Conservation (phyloP, 2,888 invertebrate genomes). For the Cyclophora albipunctata region DNA sequence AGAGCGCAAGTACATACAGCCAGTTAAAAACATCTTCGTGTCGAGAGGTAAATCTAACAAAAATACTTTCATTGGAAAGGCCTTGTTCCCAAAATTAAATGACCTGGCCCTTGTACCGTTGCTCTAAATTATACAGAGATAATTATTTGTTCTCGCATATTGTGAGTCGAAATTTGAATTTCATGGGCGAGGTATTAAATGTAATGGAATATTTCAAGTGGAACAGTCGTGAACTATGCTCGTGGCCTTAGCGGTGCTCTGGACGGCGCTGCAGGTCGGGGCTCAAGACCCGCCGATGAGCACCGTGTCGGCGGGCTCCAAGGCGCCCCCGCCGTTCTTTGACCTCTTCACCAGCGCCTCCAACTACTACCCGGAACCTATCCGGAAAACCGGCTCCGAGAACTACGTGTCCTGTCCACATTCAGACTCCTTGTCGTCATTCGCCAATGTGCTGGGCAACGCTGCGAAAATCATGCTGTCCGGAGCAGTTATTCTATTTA, state of each 20-base stretch:
- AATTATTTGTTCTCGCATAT: constrained; percentile 51
- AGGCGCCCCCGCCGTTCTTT: constrained; percentile 46
- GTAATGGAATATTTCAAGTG: constrained; percentile 42
- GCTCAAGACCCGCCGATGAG: constrained; percentile 57
- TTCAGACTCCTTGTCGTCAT: constrained; percentile 50
- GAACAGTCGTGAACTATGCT: constrained; percentile 66
- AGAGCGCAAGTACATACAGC: neutral
- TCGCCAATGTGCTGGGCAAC: constrained; percentile 59
- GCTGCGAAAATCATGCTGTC: constrained; percentile 68
- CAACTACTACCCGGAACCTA: constrained; percentile 48
- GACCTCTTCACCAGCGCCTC: constrained; percentile 60
- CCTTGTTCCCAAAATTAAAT: constrained; percentile 34
- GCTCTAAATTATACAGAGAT: constrained; percentile 38
- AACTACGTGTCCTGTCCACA: constrained; percentile 53
- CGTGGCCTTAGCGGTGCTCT: constrained; percentile 45
- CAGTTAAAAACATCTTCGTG: constrained; percentile 8
- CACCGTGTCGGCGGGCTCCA: constrained; percentile 37
- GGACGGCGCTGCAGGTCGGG: constrained; percentile 34
- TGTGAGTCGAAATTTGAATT: constrained; percentile 57
- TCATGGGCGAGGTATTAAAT: constrained; percentile 66
- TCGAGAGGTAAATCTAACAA: constrained; percentile 14
- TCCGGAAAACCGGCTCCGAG: constrained; percentile 49
- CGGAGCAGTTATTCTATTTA: constrained; percentile 51
- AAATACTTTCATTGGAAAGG: constrained; percentile 28
- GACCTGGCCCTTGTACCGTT: constrained; percentile 48